Evolutionary conservation across 2,888 invertebrate genomes (phyloP), one percentile per base, ranked within the genome.

Genomic region (Agrotis segetum): DNA sequence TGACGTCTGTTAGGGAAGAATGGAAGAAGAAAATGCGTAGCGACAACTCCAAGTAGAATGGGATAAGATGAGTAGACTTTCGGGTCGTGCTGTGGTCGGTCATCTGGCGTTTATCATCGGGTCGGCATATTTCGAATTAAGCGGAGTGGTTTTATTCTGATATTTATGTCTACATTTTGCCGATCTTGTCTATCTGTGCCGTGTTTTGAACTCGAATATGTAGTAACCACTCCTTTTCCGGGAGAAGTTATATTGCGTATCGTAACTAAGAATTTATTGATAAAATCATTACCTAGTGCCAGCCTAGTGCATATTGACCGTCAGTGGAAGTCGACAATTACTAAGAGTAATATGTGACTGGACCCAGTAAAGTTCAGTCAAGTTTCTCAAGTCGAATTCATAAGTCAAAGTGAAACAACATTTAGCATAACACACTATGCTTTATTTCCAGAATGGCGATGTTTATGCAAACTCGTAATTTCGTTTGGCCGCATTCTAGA

Each of bases 401-500:
- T 74, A 79, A 59, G 29, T 50, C 56, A 58, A 50, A 52, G 19
- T 13, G 19, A 75, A 68, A 80, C 44, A 53, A 13, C 59, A 46
- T 64, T 47, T 53, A 19, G 4, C 6, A 50, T 50, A 29, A 53
- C 50, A 70, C 4, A 71, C n/a, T 61, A 71, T 62, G 34, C 55
- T 73, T 29, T 67, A 67, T 78, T 73, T 83, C 64, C 81, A 76
- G 53, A 66, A 50, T 52, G 24, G 58, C 63, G 65, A 56, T 77
- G 77, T 71, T 83, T 85, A 84, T 82, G 84, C 70, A 84, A 85
- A 84, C 77, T 77, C 19, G 64, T 59, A 83, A 85, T 84, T 85
- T 81, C 65, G 63, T 80, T 77, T 62, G 70, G 62, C 60, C 62
- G 55, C 71, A 67, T 79, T 72, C 74, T 77, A 72, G 66, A 65